These are phyloP conservation scores for Elymnias hypermnestra DNA, from an alignment of 1,140 invertebrate species.

Conservation along the genomic window DNA sequence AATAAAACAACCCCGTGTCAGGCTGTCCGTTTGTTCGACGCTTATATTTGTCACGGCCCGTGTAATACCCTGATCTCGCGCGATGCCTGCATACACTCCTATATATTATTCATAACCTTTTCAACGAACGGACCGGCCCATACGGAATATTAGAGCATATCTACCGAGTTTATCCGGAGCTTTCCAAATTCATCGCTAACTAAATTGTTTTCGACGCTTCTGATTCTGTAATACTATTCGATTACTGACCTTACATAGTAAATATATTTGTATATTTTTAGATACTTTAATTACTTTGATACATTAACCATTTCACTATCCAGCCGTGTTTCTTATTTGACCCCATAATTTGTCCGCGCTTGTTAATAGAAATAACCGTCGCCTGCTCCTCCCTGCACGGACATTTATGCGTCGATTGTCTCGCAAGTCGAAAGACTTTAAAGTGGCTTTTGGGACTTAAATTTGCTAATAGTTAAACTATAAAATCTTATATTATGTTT, in stretches of 20 bases:
- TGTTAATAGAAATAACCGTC: too few species aligned
- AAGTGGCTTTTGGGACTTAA: too few species aligned
- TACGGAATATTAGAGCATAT: conserved; percentile 67
- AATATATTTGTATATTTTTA: too few species aligned
- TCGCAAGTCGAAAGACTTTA: too few species aligned
- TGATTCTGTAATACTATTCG: conserved; percentile 6
- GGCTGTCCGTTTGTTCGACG: conserved; percentile 34
- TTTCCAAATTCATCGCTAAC: conserved; percentile 61
- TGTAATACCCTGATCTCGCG: conserved; percentile 43
- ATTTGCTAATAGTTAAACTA: too few species aligned
- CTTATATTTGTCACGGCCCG: conserved; percentile 43
- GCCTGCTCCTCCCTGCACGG: too few species aligned
- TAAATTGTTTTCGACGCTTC: conserved; percentile 56
- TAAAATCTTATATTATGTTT: too few species aligned
- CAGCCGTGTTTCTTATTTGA: too few species aligned
- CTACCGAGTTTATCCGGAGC: conserved; percentile 44
- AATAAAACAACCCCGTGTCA: conserved; percentile 34
- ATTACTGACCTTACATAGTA: background rate
- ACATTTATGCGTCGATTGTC: too few species aligned
- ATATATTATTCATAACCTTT: conserved; percentile 71
- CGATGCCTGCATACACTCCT: conserved; percentile 38
- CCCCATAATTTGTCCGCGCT: too few species aligned
- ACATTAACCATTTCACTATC: too few species aligned
- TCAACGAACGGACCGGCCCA: conserved; percentile 51
- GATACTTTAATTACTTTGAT: too few species aligned